Evolutionary conservation across 2,113 vertebrate genomes (phyloP).

Genomic region (Tinamus guttatus): DNA sequence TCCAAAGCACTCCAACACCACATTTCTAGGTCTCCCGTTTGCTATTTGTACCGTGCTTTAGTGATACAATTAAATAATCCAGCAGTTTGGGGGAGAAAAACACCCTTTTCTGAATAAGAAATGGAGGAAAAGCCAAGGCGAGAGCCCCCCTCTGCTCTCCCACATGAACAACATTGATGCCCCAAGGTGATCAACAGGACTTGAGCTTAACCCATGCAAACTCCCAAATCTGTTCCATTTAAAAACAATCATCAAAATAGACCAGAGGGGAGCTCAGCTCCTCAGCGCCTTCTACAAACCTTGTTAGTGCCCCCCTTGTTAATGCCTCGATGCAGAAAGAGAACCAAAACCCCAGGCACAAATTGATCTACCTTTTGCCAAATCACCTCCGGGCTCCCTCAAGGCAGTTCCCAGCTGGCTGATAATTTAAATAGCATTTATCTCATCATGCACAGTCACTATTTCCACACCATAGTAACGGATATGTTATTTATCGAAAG

Average conservation of each 20-base stretch:
- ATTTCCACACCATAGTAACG: background rate
- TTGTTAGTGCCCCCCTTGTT: background rate
- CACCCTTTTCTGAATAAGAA: background rate
- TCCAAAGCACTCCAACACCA: background rate
- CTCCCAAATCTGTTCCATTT: background rate
- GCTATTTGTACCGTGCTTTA: background rate
- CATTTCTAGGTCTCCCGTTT: background rate
- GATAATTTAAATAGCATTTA: background rate
- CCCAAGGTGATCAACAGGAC: background rate
- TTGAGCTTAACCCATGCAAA: background rate
- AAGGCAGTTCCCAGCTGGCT: background rate
- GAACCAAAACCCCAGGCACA: background rate
- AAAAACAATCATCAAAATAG: background rate
- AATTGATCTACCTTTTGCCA: background rate
- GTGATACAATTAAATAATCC: background rate
- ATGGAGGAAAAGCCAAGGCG: background rate
- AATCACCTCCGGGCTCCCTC: background rate
- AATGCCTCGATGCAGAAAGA: background rate
- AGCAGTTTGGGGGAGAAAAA: background rate
- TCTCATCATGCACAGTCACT: background rate
- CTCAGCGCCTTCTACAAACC: rapidly evolving
- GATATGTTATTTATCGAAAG: background rate
- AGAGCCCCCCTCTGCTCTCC: background rate
- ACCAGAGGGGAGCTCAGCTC: background rate
- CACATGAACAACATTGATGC: rapidly evolving